Percentiles rank a stretch among this genome's conserved stretches.
Evolutionary conservation across 92 coral and sea anemone species (phyloP).

Genomic region (Blastomussa wellsi): DNA sequence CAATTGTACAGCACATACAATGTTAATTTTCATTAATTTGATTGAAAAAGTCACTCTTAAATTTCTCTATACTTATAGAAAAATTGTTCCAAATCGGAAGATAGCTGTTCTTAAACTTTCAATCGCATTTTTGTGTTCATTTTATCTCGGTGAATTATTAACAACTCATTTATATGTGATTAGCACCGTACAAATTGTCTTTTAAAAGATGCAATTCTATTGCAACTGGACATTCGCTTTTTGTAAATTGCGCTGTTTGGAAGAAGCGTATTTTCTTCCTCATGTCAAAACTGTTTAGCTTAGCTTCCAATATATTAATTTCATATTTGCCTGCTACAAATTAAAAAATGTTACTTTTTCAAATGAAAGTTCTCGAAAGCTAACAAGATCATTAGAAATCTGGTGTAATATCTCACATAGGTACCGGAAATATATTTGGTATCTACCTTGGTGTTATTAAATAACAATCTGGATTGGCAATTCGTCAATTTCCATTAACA

Average conservation of each 20-base stretch:
- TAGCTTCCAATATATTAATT: neutral
- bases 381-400: neutral
- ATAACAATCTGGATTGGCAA: neutral
- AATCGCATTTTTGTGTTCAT: neutral
- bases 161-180: neutral
- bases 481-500: slow-evolving; percentile 15
- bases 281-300: neutral
- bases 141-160: neutral
- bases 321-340: neutral
- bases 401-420: neutral
- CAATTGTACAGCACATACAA: neutral
- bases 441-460: neutral
- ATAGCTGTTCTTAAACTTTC: neutral
- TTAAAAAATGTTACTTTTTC: neutral
- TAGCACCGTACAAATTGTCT: neutral
- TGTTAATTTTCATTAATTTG: neutral
- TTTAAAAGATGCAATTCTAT: neutral
- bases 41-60: neutral
- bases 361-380: neutral
- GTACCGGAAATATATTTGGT: neutral
- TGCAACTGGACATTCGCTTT: neutral
- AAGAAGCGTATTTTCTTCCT: neutral
- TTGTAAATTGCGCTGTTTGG: neutral
- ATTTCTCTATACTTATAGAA: neutral
- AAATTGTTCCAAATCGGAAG: neutral